Percentiles rank a stretch among this genome's conserved stretches.
Evolutionary conservation across 2,797 vertebrate species (phyloP).

Genomic region (Phataginus tetradactyla): DNA sequence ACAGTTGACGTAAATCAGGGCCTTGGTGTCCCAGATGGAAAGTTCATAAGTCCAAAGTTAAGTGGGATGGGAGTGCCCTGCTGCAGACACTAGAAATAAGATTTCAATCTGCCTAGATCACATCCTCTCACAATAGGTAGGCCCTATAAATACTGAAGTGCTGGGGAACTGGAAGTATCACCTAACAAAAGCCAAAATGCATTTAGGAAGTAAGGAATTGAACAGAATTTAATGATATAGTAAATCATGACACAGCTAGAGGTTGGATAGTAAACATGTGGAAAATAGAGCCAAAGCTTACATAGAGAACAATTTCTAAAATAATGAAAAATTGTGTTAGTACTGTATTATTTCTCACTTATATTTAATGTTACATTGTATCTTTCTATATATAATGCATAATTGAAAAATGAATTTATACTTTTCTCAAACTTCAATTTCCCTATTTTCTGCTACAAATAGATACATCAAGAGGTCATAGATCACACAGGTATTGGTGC

Average conservation of each 20-base stretch:
- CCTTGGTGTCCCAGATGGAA: neutral
- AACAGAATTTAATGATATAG: neutral
- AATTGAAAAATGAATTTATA: neutral
- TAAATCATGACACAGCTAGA: neutral
- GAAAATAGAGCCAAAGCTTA: neutral
- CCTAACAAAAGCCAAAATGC: neutral
- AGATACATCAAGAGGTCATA: neutral
- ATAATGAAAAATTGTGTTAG: neutral
- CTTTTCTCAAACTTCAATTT: neutral
- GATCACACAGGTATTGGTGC: neutral
- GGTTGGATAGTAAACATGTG: neutral
- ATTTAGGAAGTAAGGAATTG: slow-evolving; percentile 33
- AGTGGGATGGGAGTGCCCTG: neutral
- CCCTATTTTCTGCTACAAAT: neutral
- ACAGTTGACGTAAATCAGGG: slow-evolving; percentile 18
- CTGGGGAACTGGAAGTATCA: neutral
- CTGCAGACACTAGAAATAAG: slow-evolving; percentile 35
- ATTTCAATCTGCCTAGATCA: slow-evolving; percentile 39
- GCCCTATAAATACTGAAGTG: neutral
- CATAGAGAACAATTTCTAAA: neutral
- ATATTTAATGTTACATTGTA: neutral
- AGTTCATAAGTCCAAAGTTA: slow-evolving; percentile 46
- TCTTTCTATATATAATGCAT: neutral
- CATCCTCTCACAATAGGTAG: neutral
- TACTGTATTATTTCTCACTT: neutral